Percentiles rank a stretch among this genome's conserved stretches.
phyloP scores from a whole-genome alignment of 2,888 invertebrate species.

The Drosophila prostipennis region DNA sequence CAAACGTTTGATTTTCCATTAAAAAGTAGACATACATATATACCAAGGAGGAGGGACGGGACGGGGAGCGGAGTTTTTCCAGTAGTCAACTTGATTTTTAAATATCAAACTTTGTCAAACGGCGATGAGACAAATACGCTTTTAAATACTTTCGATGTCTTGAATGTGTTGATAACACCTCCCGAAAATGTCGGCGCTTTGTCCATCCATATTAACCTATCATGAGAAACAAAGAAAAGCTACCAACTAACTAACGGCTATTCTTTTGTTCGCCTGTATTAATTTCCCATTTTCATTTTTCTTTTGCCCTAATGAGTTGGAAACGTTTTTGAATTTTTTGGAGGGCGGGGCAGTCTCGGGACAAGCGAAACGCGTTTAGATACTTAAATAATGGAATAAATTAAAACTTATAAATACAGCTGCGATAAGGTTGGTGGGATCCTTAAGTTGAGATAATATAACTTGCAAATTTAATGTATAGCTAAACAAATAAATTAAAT shows the following conservation, averaged over 20 bases:
- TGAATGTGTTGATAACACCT: constrained; percentile 51
- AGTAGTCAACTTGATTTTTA: constrained; percentile 58
- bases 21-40: constrained; percentile 21
- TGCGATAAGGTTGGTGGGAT: no score
- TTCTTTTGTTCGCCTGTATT: constrained; percentile 22
- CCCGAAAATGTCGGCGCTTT: constrained; percentile 20
- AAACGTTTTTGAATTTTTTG: constrained; percentile 1
- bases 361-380: constrained; percentile 22
- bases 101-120: constrained; percentile 36
- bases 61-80: constrained; percentile 45
- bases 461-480: no score
- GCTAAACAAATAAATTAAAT: no score
- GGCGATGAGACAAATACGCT: constrained; percentile 57
- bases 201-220: constrained; percentile 30
- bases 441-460: background rate
- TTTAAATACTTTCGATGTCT: constrained; percentile 60
- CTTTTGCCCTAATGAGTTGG: constrained; percentile 25
- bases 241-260: constrained; percentile 27
- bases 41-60: background rate
- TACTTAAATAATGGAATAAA: constrained; percentile 22
- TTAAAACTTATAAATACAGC: constrained; percentile 5
- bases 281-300: constrained; percentile 38
- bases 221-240: constrained; percentile 19
- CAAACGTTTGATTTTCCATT: constrained; percentile 45
- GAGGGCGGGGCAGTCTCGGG: background rate